Evolutionary conservation across 2,113 vertebrate genomes (phyloP), one percentile per base, ranked within the genome.

Genomic region (Mola mola): DNA sequence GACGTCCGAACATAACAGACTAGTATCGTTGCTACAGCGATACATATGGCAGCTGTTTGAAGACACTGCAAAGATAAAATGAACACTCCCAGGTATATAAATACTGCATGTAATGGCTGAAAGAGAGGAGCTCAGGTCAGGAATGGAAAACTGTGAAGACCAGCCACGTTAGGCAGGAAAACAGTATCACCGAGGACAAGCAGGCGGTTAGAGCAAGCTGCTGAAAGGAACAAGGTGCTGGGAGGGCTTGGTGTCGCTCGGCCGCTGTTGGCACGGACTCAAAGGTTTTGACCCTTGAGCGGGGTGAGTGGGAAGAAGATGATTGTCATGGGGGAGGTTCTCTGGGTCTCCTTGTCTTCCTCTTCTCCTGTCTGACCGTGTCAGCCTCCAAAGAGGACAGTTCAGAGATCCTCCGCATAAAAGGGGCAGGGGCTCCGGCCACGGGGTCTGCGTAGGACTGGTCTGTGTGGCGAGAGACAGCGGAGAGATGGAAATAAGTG

Each of bases 351-450:
- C 64, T 88, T 31, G 80, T 75, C 74, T 85, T 91, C 78, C 79
- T 89, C 58, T 84, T 92, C 34, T 93, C 91, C 25, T 92, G 83
- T 11, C 83, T 75, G 12, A 88, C 74, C 0, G 91, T 89, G 44
- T 92, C 87, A 0, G 66, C 83, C 56, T 91, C 85, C 74, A 92
- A 42, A 24, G 70, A 81, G 5, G 90, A 89, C 41, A 93, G 86
- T 75, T 93, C 89, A 2, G 85, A 79, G 34, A 92, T 78, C 57
- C 89, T 87, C 21, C 88, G 87, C 61, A 89, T 43, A 19, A 91
- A 92, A 1, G 84, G 67, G 19, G 75, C 66, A 4, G 90, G 21
- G 10, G 90, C 89, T 52, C 89, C 90, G 17, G 58, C 58, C 46
- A 85, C 3, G 0, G 91, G 91, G 67, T 92, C 91, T 5, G 73